Evolutionary conservation across 2,797 vertebrate genomes (phyloP).

Genomic region (Ctenopoma multispine): DNA sequence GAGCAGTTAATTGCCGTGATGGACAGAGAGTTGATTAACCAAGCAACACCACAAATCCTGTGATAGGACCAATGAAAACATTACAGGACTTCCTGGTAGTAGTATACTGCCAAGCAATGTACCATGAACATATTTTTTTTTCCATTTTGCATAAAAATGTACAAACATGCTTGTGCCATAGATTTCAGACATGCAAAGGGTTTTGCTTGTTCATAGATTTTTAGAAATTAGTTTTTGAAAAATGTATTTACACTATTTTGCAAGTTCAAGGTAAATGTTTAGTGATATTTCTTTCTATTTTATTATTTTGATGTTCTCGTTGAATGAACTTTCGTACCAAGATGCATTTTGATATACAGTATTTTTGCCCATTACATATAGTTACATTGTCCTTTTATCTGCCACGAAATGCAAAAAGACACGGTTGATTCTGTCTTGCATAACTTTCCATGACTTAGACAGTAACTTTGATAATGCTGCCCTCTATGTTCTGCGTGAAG

Average conservation of each 20-base stretch:
- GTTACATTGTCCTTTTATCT: conserved; percentile 74
- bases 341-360: conserved; percentile 51
- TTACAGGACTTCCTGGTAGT: not conserved
- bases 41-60: conserved; percentile 28
- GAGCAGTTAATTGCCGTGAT: conserved; percentile 19
- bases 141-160: conserved; percentile 12
- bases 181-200: not conserved
- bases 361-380: conserved; percentile 38
- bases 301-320: conserved; percentile 54
- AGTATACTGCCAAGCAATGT: not conserved
- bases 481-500: conserved; percentile 58
- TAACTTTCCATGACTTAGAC: conserved; percentile 57
- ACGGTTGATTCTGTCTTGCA: conserved; percentile 69
- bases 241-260: conserved; percentile 61
- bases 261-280: conserved; percentile 52
- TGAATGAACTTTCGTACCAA: conserved; percentile 44
- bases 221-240: conserved; percentile 53
- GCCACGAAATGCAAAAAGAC: conserved; percentile 82
- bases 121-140: not conserved
- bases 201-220: conserved; percentile 50
- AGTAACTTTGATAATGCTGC: conserved; percentile 49
- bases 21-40: conserved; percentile 25
- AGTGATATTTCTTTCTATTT: conserved; percentile 47
- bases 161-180: conserved; percentile 9
- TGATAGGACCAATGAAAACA: conserved; percentile 5